Evolutionary conservation across 2,888 invertebrate species (phyloP).

Genomic region (Lasius fuliginosus): DNA sequence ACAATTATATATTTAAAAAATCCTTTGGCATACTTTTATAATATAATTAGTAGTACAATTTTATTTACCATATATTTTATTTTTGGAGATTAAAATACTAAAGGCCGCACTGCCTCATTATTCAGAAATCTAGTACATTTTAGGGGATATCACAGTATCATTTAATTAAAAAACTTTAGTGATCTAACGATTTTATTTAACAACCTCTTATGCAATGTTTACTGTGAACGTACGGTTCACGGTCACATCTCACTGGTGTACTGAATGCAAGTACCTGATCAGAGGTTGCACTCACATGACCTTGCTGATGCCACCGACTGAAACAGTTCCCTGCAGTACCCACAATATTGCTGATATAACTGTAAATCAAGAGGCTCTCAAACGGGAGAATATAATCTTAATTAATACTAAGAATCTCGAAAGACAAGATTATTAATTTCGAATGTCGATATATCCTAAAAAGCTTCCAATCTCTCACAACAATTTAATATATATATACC

Average conservation of each 20-base stretch:
- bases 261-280: constrained; percentile 63
- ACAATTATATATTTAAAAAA: constrained; percentile 7
- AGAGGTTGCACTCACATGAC: constrained; percentile 84
- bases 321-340: constrained; percentile 84
- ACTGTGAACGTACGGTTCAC: constrained; percentile 41
- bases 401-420: constrained; percentile 37
- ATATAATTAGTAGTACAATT: not conserved
- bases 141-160: not conserved
- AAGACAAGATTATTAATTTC: constrained; percentile 25
- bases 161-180: not conserved
- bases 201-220: constrained; percentile 66
- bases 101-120: not conserved
- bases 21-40: not conserved
- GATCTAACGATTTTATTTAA: constrained; percentile 36
- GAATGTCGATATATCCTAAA: not conserved
- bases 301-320: constrained; percentile 82
- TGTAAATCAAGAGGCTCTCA: constrained; percentile 85
- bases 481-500: not conserved
- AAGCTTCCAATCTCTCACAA: not conserved
- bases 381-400: constrained; percentile 55
- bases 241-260: constrained; percentile 31
- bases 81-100: constrained; percentile 18
- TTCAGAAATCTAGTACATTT: not conserved
- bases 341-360: constrained; percentile 83
- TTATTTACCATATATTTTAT: constrained; percentile 34